phyloP scores from a whole-genome alignment of 2,888 invertebrate species.

The Tenthredo notha region DNA sequence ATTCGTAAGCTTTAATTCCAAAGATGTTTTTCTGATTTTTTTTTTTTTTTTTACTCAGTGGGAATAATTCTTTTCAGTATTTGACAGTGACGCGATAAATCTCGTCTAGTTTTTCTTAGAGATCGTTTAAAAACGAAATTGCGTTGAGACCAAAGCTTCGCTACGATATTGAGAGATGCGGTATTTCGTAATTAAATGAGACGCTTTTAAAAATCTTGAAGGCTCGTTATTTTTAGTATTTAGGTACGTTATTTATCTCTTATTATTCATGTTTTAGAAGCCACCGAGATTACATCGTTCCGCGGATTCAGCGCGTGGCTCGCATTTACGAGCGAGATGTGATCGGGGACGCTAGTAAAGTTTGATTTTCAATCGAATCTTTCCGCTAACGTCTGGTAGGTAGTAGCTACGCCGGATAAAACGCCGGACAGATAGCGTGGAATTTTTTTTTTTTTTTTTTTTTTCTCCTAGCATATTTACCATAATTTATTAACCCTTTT shows the following conservation, averaged over 20 bases:
- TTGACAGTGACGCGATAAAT: constrained; percentile 49
- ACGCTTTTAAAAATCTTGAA: constrained; percentile 24
- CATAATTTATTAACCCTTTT: constrained; percentile 38
- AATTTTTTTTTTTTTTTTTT: constrained; percentile 3
- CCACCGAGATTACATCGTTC: background rate
- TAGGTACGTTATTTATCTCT: constrained; percentile 15
- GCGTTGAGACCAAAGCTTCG: background rate
- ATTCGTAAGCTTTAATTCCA: background rate
- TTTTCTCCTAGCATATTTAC: background rate
- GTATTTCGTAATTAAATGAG: constrained; percentile 47
- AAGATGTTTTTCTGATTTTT: background rate
- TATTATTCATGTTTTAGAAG: constrained; percentile 27
- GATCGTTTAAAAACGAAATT: constrained; percentile 35
- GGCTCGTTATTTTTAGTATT: constrained; percentile 34
- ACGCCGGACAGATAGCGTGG: background rate
- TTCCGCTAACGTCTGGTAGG: background rate
- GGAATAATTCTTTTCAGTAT: constrained; percentile 25
- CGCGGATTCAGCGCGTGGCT: background rate
- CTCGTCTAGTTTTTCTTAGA: constrained; percentile 21
- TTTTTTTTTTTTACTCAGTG: background rate
- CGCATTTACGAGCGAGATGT: background rate
- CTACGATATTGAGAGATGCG: constrained; percentile 38
- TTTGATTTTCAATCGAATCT: constrained; percentile 36
- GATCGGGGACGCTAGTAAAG: background rate
- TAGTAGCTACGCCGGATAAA: background rate